A percentile compares a stretch with the other conserved stretches of the same genome.
phyloP scores from a whole-genome alignment of 1,140 invertebrate species.

The Drosophila nigrodunni region DNA sequence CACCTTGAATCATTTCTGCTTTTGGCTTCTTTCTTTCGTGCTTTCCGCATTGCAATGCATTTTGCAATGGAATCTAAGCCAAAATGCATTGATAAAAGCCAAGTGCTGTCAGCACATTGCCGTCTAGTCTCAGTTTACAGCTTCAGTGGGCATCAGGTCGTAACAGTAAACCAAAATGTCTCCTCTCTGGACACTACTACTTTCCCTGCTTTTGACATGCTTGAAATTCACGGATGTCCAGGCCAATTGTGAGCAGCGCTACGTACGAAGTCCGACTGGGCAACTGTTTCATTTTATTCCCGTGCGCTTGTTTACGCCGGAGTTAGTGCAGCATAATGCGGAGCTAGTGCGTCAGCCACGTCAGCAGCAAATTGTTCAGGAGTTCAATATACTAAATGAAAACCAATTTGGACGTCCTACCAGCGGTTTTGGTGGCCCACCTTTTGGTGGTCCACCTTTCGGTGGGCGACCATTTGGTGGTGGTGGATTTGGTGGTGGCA shows the following conservation, averaged over 20 bases:
- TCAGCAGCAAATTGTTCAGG: slow-evolving; percentile 53
- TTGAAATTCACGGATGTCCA: background rate
- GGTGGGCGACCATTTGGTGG: slow-evolving; percentile 25
- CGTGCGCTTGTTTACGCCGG: slow-evolving; percentile 41
- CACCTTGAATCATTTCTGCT: slow-evolving; percentile 40
- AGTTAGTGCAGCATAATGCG: slow-evolving; percentile 18
- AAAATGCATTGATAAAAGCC: slow-evolving; percentile 47
- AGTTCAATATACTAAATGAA: slow-evolving; percentile 47
- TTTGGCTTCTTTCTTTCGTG: slow-evolving; percentile 3
- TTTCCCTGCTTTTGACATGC: slow-evolving; percentile 23
- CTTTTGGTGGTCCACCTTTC: slow-evolving; percentile 26
- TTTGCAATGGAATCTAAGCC: slow-evolving; percentile 32
- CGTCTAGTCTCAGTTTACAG: slow-evolving; percentile 56
- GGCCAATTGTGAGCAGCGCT: slow-evolving; percentile 20
- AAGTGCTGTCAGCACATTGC: slow-evolving; percentile 17
- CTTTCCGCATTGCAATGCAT: slow-evolving; percentile 53
- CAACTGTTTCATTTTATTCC: slow-evolving; percentile 48
- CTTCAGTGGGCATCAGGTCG: slow-evolving; percentile 17
- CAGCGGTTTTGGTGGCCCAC: slow-evolving; percentile 8
- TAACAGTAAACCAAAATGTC: slow-evolving; percentile 24
- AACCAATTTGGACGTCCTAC: slow-evolving; percentile 34
- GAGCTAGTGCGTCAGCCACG: slow-evolving; percentile 38
- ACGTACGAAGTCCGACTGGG: slow-evolving; percentile 22
- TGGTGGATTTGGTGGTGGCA: slow-evolving; percentile 12
- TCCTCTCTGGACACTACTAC: slow-evolving; percentile 2